Base-by-base conservation (phyloP, 2,113 vertebrate genomes). In the Vicugna pacos region DNA sequence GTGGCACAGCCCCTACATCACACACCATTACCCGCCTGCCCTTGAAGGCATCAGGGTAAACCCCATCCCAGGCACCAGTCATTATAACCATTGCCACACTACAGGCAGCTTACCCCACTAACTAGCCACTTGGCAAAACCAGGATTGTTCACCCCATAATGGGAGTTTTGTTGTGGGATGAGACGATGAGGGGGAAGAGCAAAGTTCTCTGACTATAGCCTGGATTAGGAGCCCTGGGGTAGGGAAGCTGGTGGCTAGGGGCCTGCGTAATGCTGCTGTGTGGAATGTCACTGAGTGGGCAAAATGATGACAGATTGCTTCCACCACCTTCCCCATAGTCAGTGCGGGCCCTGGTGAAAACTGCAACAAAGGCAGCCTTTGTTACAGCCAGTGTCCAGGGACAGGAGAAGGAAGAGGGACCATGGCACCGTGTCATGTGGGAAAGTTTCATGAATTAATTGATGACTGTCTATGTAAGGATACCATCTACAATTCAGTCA, bases 181-280 rank as follows among this genome's bases (percentile, higher is more conserved):
- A 64, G 54, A 35, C n/a, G 32, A 85, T 32, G 17, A 65, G 12
- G 16, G 22, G 2, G 42, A 65, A 79, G n/a, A 22, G 6, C 38
- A 32, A n/a, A 56, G 50, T 14, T 69, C 52, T 85, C 35, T 35
- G 10, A 50, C 38, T 11, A 24, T 2, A 28, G 56, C 56, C 64
- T 73, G 24, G 12, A 65, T 32, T 22, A 52, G 58, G 54, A 42
- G 60, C 4, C 38, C 11, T 30, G 13, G 28, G 13, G 12, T 32
- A 62, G 13, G 30, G 82, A 69, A 80, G 24, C 16, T 6, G 50
- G 26, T 14, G 2, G 5, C 26, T 13, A 62, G 69, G 0, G 26
- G 13, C 64, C 3, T 0, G 0, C 17, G 6, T 3, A 12, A 15
- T 20, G 72, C 32, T 76, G 10, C 4, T 4, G 26, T 19, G 22